phyloP scores from a whole-genome alignment of 2,888 invertebrate genomes.

The Parthenolecanium corni region DNA sequence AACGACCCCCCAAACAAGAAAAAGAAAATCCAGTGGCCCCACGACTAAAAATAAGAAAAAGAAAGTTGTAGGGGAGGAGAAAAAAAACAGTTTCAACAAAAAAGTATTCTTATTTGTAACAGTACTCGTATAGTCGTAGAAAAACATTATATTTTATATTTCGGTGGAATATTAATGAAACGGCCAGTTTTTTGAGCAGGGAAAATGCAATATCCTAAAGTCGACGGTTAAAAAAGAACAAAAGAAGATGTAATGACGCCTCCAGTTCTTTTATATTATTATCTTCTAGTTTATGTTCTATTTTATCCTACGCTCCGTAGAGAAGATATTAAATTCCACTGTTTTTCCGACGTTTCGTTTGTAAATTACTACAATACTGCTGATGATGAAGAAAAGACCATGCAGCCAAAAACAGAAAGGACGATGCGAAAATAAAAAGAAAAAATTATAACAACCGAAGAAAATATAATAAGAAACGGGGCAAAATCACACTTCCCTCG shows the following conservation, averaged over 20 bases:
- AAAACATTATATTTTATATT: conserved; percentile 24
- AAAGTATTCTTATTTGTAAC: conserved; percentile 3
- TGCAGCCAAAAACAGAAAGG: neutral
- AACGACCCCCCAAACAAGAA: conserved; percentile 7
- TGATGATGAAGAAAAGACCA: neutral
- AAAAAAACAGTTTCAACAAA: no score
- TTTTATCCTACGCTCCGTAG: conserved; percentile 9
- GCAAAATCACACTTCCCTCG: no score
- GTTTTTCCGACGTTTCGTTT: conserved; percentile 11
- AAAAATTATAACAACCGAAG: neutral
- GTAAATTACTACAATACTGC: conserved; percentile 7
- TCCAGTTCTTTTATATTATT: conserved; percentile 17
- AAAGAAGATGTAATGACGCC: conserved; percentile 10
- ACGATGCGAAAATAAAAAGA: neutral
- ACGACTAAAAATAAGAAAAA: no score
- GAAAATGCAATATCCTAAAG: conserved; percentile 12
- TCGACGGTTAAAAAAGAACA: neutral
- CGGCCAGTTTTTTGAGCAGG: conserved; percentile 16
- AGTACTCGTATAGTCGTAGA: neutral
- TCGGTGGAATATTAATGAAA: conserved; percentile 19
- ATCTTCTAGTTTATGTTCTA: conserved; percentile 16
- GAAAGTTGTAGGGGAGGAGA: no score
- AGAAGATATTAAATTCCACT: conserved; percentile 12
- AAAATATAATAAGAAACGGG: no score
- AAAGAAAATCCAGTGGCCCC: neutral